Conservation (phyloP, 2,797 vertebrate genomes). For the Ptychobarbus kaznakovi region DNA sequence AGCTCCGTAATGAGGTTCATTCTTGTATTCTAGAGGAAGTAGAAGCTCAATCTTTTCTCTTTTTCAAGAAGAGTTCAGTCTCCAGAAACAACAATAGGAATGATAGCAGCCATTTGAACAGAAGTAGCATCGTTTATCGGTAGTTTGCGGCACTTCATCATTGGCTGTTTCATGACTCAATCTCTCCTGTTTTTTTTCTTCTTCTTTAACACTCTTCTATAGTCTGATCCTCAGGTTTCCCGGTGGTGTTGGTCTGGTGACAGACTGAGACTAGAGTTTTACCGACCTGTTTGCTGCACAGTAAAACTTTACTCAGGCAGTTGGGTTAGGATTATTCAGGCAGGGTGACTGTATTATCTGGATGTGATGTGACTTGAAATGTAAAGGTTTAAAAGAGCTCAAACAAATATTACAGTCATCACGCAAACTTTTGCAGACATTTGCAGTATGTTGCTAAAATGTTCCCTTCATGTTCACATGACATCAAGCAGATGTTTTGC, state of each 20-base stretch:
- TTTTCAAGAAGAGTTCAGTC: not conserved
- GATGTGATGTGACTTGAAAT: not conserved
- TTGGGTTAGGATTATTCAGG: not conserved
- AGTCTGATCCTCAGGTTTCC: not conserved
- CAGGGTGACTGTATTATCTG: not conserved
- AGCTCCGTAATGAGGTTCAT: not conserved
- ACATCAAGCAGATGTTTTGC: not conserved
- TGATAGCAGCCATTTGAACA: constrained; percentile 12
- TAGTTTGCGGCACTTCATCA: not conserved
- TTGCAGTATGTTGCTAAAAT: not conserved
- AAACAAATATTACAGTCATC: not conserved
- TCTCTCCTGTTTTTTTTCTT: not conserved
- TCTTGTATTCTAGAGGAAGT: not conserved
- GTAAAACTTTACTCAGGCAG: not conserved
- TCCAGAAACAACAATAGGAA: not conserved
- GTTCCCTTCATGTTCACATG: not conserved
- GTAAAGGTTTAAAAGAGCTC: not conserved
- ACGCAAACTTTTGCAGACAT: too few species aligned
- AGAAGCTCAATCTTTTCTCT: not conserved
- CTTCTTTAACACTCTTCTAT: not conserved
- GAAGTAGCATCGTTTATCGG: not conserved
- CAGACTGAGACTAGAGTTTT: not conserved
- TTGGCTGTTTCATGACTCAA: not conserved
- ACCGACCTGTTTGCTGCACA: not conserved
- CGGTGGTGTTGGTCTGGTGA: not conserved